Base-by-base conservation (phyloP, 2,888 invertebrate species). In the Colletes collaris region DNA sequence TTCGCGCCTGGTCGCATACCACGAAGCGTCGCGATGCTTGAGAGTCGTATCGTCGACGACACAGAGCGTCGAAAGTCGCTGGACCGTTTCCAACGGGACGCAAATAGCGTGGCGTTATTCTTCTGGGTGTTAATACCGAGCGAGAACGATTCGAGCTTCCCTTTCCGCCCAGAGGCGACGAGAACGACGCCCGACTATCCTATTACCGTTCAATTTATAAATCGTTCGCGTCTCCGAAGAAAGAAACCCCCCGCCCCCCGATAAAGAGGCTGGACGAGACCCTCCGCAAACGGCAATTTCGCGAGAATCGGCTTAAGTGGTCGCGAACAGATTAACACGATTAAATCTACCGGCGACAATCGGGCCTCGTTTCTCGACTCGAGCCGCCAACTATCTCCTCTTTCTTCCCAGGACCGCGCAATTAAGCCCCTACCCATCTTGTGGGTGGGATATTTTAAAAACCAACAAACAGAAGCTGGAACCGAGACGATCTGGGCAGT, bases 241-340 rank as follows among this genome's bases (percentile, higher is more conserved):
- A 50, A 53, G 59, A 58, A 27, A 27, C 27, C 27, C 27, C 52
- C 66, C 40, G 40, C 40, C 46, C 8, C 16, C 13, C 19, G 16
- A 16, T 46, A 59, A 66, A 66, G 52, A 65, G 52, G 52, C 8
- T 44, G 46, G 27, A 50, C 37, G 60, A 2, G 59, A 0, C 55
- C 53, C 55, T 59, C 16, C 7, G 19, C 59, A 46, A 52, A 60
- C 65, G 46, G 66, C 72, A 73, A 73, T 73, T 60, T 66, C 52
- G 44, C 37, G 68, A 58, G 58, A 50, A 40, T 11, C 44, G 44
- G 59, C 16, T 68, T 59, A 68, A 68, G 59, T 50, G 52, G 59
- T 49, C 68, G 59, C 66, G 72, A 66, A 66, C 44, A 59, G 72
- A 73, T 73, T 73, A 73, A 73, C 72, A 35, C 66, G 72, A 73